Evolutionary conservation across 2,797 vertebrate species (phyloP).

Genomic region (Hemitrygon akajei): DNA sequence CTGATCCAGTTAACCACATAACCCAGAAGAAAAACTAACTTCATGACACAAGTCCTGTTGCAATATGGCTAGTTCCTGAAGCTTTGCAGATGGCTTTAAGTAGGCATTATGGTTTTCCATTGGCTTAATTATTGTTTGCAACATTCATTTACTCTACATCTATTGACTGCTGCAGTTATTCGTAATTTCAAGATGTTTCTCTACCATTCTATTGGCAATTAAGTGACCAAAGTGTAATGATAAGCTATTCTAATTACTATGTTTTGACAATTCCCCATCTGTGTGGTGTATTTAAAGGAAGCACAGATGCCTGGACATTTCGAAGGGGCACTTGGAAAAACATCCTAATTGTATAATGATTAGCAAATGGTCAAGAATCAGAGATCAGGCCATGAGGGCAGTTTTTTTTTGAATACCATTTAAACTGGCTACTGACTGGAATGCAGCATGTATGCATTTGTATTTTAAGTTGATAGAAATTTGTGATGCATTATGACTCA

Average conservation of each 20-base stretch:
- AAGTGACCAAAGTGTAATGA: neutral
- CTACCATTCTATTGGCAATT: too few relatives aligned
- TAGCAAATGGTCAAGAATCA: neutral
- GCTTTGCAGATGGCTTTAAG: neutral
- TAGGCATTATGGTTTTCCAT: neutral
- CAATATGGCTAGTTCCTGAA: neutral
- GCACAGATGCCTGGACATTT: too few relatives aligned
- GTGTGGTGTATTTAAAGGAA: neutral
- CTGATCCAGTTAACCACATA: too few relatives aligned
- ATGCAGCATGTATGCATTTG: neutral
- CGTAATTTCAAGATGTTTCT: neutral
- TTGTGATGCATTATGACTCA: too few relatives aligned
- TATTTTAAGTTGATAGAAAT: neutral
- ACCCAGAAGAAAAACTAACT: neutral
- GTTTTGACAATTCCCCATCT: neutral
- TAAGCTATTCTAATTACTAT: neutral
- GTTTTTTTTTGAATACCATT: neutral
- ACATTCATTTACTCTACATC: neutral
- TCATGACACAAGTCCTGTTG: neutral
- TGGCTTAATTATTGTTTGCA: neutral
- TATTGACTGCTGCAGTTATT: neutral
- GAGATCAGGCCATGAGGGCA: neutral
- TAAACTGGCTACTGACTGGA: neutral
- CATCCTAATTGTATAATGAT: neutral
- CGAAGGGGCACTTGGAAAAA: neutral